A percentile compares a stretch with the other conserved stretches of the same genome.
Evolutionary conservation across 2,888 invertebrate genomes (phyloP).

Genomic region (Sinohyriopsis cumingii): DNA sequence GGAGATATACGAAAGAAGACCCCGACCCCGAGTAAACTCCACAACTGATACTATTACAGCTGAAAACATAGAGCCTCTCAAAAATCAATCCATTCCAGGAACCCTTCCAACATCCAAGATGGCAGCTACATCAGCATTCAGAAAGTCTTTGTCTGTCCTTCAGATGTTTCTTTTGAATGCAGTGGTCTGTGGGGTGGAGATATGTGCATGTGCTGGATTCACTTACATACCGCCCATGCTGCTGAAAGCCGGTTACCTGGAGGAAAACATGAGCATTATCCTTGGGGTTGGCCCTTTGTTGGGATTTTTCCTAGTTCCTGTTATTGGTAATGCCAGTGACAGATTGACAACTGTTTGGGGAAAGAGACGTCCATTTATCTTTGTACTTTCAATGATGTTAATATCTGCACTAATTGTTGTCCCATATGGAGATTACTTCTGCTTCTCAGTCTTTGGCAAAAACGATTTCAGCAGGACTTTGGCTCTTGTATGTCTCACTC

Average conservation of each 20-base stretch:
- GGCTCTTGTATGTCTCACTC: slow-evolving; percentile 54
- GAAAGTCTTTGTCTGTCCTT: slow-evolving; percentile 38
- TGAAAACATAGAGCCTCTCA: too few species aligned
- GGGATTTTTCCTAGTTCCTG: slow-evolving; percentile 71
- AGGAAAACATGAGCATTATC: slow-evolving; percentile 72
- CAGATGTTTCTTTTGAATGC: slow-evolving; percentile 71
- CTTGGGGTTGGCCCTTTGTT: slow-evolving; percentile 73
- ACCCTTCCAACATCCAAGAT: background rate
- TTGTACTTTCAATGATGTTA: slow-evolving; percentile 68
- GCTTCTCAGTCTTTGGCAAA: slow-evolving; percentile 45
- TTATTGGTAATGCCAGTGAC: slow-evolving; percentile 72
- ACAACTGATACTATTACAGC: too few species aligned
- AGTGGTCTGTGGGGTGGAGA: slow-evolving; percentile 73
- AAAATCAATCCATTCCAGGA: too few species aligned
- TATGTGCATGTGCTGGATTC: slow-evolving; percentile 73
- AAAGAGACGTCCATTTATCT: slow-evolving; percentile 73
- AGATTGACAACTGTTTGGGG: slow-evolving; percentile 69
- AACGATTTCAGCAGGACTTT: slow-evolving; percentile 40
- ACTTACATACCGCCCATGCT: slow-evolving; percentile 74
- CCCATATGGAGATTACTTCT: slow-evolving; percentile 66
- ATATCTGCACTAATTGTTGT: slow-evolving; percentile 71
- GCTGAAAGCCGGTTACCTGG: slow-evolving; percentile 72
- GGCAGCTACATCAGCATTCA: background rate
- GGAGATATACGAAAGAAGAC: too few species aligned
- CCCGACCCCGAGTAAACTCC: too few species aligned